Conservation (phyloP, 2,797 vertebrate species). For the Bovichtus variegatus region DNA sequence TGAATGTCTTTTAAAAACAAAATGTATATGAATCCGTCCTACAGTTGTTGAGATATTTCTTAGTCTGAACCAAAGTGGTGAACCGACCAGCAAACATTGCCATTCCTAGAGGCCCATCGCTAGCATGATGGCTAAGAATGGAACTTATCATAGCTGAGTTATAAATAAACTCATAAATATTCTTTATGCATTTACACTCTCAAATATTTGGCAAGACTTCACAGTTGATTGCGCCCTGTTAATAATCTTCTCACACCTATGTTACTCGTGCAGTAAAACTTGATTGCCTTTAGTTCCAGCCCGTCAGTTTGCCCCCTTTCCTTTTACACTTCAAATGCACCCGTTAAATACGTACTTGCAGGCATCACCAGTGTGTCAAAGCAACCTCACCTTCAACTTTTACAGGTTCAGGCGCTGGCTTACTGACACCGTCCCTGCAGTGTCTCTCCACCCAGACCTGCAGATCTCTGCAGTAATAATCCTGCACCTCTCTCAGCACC, state of each 20-base stretch:
- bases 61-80: not conserved
- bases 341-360: not conserved
- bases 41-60: not conserved
- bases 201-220: constrained; percentile 19
- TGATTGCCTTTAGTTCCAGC: not conserved
- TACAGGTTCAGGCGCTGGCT: constrained; percentile 7
- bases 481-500: constrained; percentile 77
- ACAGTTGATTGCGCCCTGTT: constrained; percentile 20
- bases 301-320: not conserved
- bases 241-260: constrained; percentile 40
- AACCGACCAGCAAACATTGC: not conserved
- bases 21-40: not conserved
- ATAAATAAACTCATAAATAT: too few relatives aligned
- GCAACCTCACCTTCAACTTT: constrained; percentile 51
- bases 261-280: constrained; percentile 7
- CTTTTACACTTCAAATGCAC: not conserved
- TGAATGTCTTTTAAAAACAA: not conserved
- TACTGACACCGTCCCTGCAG: constrained; percentile 16
- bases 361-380: not conserved
- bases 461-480: constrained; percentile 77
- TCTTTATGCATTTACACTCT: not conserved
- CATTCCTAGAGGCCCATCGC: too few relatives aligned
- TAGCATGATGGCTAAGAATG: not conserved
- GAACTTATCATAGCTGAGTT: not conserved
- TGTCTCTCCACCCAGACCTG: constrained; percentile 75